Evolutionary conservation across 2,888 invertebrate species (phyloP).

Genomic region (Hypercompe scribonia): DNA sequence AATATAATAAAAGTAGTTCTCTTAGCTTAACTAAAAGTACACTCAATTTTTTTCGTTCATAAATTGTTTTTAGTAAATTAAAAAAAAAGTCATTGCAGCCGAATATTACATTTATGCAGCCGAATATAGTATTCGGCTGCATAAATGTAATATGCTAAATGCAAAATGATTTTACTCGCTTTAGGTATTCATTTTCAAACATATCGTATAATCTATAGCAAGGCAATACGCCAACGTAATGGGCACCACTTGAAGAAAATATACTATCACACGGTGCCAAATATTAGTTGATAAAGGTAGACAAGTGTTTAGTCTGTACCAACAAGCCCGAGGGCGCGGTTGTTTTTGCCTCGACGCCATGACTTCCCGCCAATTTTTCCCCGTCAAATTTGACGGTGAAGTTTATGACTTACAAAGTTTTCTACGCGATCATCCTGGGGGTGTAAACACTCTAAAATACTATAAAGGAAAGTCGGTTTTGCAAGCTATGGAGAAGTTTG

Average conservation of each 20-base stretch:
- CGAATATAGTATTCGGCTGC: too few relatives aligned
- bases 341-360: constrained; percentile 35
- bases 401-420: constrained; percentile 89
- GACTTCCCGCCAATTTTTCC: constrained; percentile 58
- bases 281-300: constrained; percentile 2
- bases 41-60: too few relatives aligned
- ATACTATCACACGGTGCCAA: constrained; percentile 2
- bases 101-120: background rate
- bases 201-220: background rate
- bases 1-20: too few relatives aligned
- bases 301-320: constrained; percentile 25
- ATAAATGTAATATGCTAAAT: too few relatives aligned
- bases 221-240: background rate
- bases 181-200: background rate
- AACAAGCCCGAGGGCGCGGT: constrained; percentile 4
- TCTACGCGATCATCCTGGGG: constrained; percentile 91
- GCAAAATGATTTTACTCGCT: too few relatives aligned
- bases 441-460: constrained; percentile 87
- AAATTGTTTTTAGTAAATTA: too few relatives aligned
- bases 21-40: too few relatives aligned
- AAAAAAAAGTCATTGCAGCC: background rate
- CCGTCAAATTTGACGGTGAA: constrained; percentile 76
- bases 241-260: background rate
- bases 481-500: constrained; percentile 83
- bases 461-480: constrained; percentile 85